Evolutionary conservation across 2,888 invertebrate genomes (phyloP).

Genomic region (Polydesmus complanatus): DNA sequence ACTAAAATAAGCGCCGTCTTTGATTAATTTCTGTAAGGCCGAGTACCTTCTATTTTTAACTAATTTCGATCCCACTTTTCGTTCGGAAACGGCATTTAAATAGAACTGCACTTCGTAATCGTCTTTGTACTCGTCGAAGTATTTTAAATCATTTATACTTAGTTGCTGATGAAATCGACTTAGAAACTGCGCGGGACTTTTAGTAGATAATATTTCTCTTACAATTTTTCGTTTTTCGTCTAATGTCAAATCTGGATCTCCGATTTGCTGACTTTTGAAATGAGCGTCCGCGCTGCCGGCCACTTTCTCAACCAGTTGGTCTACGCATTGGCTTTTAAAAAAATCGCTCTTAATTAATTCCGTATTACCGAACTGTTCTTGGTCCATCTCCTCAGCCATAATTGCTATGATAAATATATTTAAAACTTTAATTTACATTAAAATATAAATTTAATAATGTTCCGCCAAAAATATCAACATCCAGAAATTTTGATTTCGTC

Average conservation of each 20-base stretch:
- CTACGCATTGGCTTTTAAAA: neutral
- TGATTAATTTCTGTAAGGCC: conserved; percentile 58
- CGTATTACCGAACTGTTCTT: too few relatives aligned
- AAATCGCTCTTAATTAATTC: too few relatives aligned
- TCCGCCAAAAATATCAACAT: too few relatives aligned
- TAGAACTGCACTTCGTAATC: conserved; percentile 48
- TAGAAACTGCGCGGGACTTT: conserved; percentile 56
- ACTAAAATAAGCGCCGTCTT: conserved; percentile 63
- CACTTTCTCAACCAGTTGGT: neutral
- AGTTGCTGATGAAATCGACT: conserved; percentile 61
- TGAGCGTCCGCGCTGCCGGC: conserved; percentile 39
- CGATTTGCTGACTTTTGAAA: conserved; percentile 69
- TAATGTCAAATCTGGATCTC: conserved; percentile 55
- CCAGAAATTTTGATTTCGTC: too few relatives aligned
- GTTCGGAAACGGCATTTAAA: conserved; percentile 38
- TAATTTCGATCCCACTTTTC: conserved; percentile 34
- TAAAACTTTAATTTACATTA: too few relatives aligned
- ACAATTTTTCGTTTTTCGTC: conserved; percentile 58
- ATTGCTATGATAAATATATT: too few relatives aligned
- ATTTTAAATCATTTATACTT: conserved; percentile 49
- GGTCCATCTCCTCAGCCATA: too few relatives aligned
- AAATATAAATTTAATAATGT: too few relatives aligned
- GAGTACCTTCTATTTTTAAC: conserved; percentile 67
- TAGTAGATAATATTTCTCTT: conserved; percentile 43
- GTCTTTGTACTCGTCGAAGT: conserved; percentile 43